Evolutionary conservation across 2,113 vertebrate genomes (phyloP).

Genomic region (Bothrops jararaca): DNA sequence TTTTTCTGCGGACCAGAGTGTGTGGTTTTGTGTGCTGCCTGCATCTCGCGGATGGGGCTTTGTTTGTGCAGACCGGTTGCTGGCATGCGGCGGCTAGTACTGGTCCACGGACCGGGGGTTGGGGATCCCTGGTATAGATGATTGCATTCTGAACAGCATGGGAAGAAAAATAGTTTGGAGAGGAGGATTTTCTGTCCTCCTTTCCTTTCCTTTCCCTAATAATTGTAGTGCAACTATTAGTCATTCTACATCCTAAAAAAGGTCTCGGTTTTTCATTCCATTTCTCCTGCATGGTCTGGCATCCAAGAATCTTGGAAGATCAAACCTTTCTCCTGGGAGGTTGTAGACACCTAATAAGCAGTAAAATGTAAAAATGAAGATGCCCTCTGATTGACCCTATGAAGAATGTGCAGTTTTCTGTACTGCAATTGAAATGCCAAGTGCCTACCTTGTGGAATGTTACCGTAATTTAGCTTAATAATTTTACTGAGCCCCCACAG

Average conservation of each 20-base stretch:
- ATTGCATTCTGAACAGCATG: not conserved
- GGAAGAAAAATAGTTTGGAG: not conserved
- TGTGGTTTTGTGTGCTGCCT: too few species aligned
- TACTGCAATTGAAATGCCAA: not conserved
- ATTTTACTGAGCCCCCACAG: not conserved
- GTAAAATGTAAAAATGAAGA: constrained; percentile 1
- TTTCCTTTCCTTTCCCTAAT: too few species aligned
- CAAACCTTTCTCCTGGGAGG: not conserved
- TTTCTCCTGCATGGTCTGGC: not conserved
- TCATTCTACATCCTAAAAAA: not conserved
- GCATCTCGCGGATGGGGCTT: too few species aligned
- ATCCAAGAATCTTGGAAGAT: not conserved
- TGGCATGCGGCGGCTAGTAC: too few species aligned
- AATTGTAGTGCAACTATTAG: not conserved
- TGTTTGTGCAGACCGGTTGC: too few species aligned
- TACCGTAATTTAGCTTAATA: not conserved
- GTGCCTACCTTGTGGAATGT: not conserved
- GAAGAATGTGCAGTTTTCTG: not conserved
- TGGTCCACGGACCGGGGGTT: too few species aligned
- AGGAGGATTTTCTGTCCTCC: not conserved
- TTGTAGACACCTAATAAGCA: not conserved
- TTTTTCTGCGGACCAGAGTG: too few species aligned
- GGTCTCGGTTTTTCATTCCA: not conserved
- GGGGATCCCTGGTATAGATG: not conserved
- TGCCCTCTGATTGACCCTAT: not conserved